These are phyloP conservation scores for Lingula anatina DNA, from an alignment of 2,888 invertebrate species.

Conservation along the genomic window DNA sequence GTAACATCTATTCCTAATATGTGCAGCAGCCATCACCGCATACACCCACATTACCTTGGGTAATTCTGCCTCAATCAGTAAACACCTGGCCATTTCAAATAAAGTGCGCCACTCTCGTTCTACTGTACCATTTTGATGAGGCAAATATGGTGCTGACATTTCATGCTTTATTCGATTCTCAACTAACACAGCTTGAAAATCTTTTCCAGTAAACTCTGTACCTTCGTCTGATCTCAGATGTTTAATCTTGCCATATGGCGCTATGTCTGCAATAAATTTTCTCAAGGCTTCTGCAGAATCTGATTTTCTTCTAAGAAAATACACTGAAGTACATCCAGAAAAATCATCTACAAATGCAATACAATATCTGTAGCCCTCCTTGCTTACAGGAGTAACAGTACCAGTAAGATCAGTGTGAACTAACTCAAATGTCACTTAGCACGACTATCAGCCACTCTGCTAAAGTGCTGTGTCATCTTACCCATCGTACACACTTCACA, in stretches of 20 bases:
- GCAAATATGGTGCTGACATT: conserved; percentile 8
- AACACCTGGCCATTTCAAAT: conserved; percentile 14
- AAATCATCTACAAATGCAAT: conserved; percentile 12
- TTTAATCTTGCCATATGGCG: conserved; percentile 5
- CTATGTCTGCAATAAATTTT: conserved; percentile 9
- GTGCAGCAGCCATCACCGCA: conserved; percentile 10
- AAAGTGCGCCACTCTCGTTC: conserved; percentile 13
- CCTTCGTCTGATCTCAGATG: conserved; percentile 2
- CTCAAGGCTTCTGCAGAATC: conserved; percentile 7
- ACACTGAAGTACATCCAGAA: conserved; percentile 9
- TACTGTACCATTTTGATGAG: conserved; percentile 14
- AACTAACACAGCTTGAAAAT: conserved; percentile 2
- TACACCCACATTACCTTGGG: conserved; percentile 14
- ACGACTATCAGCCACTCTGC: too few species aligned
- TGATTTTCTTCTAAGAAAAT: conserved; percentile 10
- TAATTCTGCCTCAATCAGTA: conserved; percentile 8
- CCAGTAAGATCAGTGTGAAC: conserved; percentile 9
- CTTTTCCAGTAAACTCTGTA: conserved; percentile 3
- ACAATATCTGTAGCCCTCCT: conserved; percentile 11
- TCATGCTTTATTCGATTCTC: conserved; percentile 8
- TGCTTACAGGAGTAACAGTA: conserved; percentile 6
- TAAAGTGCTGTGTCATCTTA: conserved; percentile 2
- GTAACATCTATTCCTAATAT: conserved; percentile 14
- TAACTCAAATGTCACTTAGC: too few species aligned
- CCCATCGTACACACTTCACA: conserved; percentile 7